Evolutionary conservation across 2,797 vertebrate genomes (phyloP), one percentile per base, ranked within the genome.

Genomic region (Loriculus beryllinus): DNA sequence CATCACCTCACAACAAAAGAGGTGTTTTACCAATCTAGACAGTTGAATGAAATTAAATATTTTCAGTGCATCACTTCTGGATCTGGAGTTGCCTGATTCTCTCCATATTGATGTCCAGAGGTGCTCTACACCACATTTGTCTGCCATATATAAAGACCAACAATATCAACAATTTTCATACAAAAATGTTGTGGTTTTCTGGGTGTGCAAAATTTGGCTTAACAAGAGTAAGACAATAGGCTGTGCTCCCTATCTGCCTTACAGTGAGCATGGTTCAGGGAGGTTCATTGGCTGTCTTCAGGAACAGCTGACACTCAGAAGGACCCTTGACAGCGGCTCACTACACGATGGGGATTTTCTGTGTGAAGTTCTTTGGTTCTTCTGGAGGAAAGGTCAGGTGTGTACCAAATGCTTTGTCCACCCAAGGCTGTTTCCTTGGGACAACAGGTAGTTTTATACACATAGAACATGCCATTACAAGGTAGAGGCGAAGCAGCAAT

Each of bases 1-100:
- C 10, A 93, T 95, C 96, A 94, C 49, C 83, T 72, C 64, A 52
- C 63, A 81, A 64, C 43, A 69, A 51, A 97, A 82, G 86, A 91
- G 59, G 84, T 89, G 95, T 92, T 96, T 87, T 80, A 90, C 84
- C 75, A 47, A 97, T 76, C 71, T 56, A 80, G 92, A 74, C 91
- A 92, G 90, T 18, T 88, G 91, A 94, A 82, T 2, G 80, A 72
- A 85, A 94, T 40, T 19, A 82, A 92, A 72, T 40, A 40, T 96
- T 95, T 86, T 63, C 87, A 91, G 85, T 3, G 85, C 51, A 42
- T 81, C 90, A 43, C 59, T 79, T 59, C 69, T 35, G 65, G 80
- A 67, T 28, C 75, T 82, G 87, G 86, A 84, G 62, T 23, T 76
- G 65, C 14, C 92, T 67, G 76, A 48, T 37, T 68, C 51, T 64